Percentiles rank a stretch among this genome's conserved stretches.
These are phyloP conservation scores for Cecidostiba fungosa DNA, from an alignment of 2,888 invertebrate genomes.

Conservation along the genomic window DNA sequence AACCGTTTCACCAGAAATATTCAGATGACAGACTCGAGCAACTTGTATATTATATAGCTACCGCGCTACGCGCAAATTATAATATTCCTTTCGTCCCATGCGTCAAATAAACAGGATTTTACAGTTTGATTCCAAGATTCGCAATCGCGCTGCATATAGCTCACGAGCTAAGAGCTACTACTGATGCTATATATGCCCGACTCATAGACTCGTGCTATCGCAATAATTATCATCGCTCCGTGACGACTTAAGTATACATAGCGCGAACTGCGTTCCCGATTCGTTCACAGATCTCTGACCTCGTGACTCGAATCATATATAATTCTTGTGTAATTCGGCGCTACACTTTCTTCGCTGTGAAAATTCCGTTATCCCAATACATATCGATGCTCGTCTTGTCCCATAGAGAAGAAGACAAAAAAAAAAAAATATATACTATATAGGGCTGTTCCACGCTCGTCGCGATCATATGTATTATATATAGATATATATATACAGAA, in stretches of 20 bases:
- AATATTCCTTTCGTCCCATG: neutral
- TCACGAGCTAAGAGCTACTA: neutral
- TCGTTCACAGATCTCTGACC: conserved; percentile 51
- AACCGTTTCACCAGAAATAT: neutral
- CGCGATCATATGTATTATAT: too few species aligned
- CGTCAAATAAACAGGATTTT: conserved; percentile 20
- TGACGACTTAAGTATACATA: conserved; percentile 45
- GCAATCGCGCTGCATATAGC: neutral
- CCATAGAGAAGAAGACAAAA: too few species aligned
- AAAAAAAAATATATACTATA: too few species aligned
- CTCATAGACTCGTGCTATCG: conserved; percentile 23
- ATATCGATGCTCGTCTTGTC: too few species aligned
- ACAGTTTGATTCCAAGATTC: conserved; percentile 51
- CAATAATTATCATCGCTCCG: conserved; percentile 59
- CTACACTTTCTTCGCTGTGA: conserved; percentile 31
- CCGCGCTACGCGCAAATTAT: neutral
- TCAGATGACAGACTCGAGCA: neutral
- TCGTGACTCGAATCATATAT: conserved; percentile 42
- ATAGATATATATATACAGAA: neutral
- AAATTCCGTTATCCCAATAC: neutral
- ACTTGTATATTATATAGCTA: neutral
- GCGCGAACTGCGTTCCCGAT: conserved; percentile 40
- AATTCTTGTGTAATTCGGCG: conserved; percentile 35
- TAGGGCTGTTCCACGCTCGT: too few species aligned
- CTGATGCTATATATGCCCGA: neutral